Evolutionary conservation across 2,888 invertebrate genomes (phyloP), one percentile per base, ranked within the genome.

Genomic region (Leucophenga montana): DNA sequence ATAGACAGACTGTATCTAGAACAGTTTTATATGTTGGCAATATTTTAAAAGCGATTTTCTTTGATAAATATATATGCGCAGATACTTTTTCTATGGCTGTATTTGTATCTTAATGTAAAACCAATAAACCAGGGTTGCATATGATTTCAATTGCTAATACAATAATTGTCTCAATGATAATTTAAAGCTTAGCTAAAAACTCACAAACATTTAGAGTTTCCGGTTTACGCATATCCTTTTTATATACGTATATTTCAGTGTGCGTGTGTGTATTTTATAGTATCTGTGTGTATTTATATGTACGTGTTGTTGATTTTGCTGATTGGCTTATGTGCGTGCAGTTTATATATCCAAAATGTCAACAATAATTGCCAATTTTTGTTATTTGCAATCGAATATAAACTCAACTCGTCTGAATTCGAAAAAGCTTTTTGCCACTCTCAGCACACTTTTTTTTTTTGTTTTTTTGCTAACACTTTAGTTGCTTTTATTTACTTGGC

Each of bases 11-110:
- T 9, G 6, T 4, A 59, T 27, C 14, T 59, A 73, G 78, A 82
- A 80, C 73, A 73, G 71, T 80, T 78, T 78, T 74, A 76, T 5
- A 78, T 82, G 75, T 74, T 78, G 74, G 80, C 76, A 82, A 76
- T 81, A 76, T 80, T 84, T 81, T 81, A 80, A 76, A 81, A 81
- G 78, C 82, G 76, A 82, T 82, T 84, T 80, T 74, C 73, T 77
- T 77, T 71, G 66, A 50, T 57, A 57, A 11, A 57, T 14, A 22
- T 56, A 22, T 56, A 22, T 31, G 22, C 31, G 18, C 8, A 54
- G 18, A 5, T 50, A 50, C 0, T 3, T 50, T 50, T n/a, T 50
- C n/a, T 13, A 3, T 16, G 33, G 27, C 14, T 31, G n/a, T 59
- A 20, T 54, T 5, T 1, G 59, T 59, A 13, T 61, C 18, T 61